Evolutionary conservation across 1,140 invertebrate genomes (phyloP).

Genomic region (Halyomorpha halys): DNA sequence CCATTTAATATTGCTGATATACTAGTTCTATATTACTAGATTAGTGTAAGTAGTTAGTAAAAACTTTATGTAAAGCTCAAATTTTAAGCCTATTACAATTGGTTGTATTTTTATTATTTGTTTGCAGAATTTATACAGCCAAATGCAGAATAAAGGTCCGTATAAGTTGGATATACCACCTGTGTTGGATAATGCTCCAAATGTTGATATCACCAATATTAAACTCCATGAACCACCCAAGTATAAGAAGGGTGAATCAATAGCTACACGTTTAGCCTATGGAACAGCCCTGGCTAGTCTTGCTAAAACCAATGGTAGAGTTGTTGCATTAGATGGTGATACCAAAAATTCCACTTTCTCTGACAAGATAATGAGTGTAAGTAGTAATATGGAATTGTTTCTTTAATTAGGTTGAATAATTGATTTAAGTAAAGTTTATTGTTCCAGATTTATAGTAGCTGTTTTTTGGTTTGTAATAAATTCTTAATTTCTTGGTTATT

Average conservation of each 20-base stretch:
- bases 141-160: slow-evolving; percentile 52
- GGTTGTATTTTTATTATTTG: slow-evolving; percentile 15
- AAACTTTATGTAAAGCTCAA: too few species aligned
- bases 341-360: slow-evolving; percentile 98
- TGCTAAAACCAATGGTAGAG: slow-evolving; percentile 68
- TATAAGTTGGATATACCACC: slow-evolving; percentile 49
- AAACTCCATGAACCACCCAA: slow-evolving; percentile 70
- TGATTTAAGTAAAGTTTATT: too few species aligned
- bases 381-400: too few species aligned
- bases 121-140: slow-evolving; percentile 48
- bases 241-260: slow-evolving; percentile 68
- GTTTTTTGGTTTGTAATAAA: too few species aligned
- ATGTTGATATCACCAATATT: slow-evolving; percentile 61
- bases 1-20: too few species aligned
- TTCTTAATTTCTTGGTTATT: too few species aligned
- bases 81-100: background rate
- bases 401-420: too few species aligned
- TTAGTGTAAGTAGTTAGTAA: too few species aligned
- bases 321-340: slow-evolving; percentile 89
- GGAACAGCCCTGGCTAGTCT: slow-evolving; percentile 86
- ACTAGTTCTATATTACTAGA: too few species aligned
- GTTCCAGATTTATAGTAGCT: too few species aligned
- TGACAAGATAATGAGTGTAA: slow-evolving; percentile 75
- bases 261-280: slow-evolving; percentile 91
- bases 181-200: slow-evolving; percentile 56